phyloP scores from a whole-genome alignment of 2,113 vertebrate species.

The Scatophagus argus region DNA sequence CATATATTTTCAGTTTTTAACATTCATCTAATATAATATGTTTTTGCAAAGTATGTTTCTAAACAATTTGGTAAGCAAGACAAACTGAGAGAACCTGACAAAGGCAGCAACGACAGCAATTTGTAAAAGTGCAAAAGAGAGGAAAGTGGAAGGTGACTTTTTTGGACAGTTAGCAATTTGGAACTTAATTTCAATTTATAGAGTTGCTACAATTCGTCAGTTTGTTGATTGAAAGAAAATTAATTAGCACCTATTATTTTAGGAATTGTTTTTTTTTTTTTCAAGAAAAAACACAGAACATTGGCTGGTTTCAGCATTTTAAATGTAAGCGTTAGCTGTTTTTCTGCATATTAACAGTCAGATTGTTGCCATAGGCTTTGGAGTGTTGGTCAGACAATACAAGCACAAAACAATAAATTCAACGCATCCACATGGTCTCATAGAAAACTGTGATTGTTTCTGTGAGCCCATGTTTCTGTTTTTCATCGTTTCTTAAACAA shows the following conservation, averaged over 20 bases:
- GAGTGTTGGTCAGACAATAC: neutral
- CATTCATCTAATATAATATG: neutral
- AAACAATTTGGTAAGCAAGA: neutral
- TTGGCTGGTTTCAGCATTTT: neutral
- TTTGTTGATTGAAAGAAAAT: neutral
- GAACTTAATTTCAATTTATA: too few relatives aligned
- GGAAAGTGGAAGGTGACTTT: too few relatives aligned
- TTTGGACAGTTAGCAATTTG: too few relatives aligned
- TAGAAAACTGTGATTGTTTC: neutral
- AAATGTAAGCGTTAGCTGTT: neutral
- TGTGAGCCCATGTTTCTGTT: neutral
- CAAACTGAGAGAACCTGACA: neutral
- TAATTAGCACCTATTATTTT: neutral
- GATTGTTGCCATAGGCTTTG: neutral
- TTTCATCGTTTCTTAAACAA: neutral
- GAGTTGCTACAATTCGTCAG: neutral
- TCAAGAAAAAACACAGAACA: neutral
- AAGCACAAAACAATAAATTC: too few relatives aligned
- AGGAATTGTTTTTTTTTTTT: too few relatives aligned
- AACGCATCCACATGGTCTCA: neutral
- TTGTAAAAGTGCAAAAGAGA: too few relatives aligned
- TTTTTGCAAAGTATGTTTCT: neutral
- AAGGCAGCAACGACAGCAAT: neutral
- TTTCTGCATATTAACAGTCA: too few relatives aligned
- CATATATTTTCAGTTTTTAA: neutral